Base-by-base conservation (phyloP, 2,113 vertebrate genomes). In the Lamprotornis superbus region DNA sequence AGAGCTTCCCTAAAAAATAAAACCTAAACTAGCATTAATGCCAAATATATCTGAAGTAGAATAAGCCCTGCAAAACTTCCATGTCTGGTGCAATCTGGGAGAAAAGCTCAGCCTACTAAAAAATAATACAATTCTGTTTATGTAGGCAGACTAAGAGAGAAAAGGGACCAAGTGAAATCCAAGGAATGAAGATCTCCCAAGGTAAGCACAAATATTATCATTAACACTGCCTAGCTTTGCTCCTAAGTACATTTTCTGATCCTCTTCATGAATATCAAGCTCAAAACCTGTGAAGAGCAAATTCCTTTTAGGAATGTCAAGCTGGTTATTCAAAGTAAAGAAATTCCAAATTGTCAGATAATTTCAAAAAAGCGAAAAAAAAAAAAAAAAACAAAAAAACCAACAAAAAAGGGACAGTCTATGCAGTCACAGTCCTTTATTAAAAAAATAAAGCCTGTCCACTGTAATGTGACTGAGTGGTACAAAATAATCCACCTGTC, bases 171-270 rank as follows among this genome's bases (percentile, higher is more conserved):
- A 60, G 57, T 68, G 59, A 61, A 70, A 79, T 74, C 67, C 44
- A 74, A 78, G 37, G 52, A 67, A 56, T 28, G 22, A 87, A 65
- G 31, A 63, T 56, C 8, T 77, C 33, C 59, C 75, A 35, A 20
- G 31, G 27, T 65, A 89, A 84, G 78, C 33, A 83, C 11, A 81
- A 64, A 69, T 19, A 64, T 6, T n/a, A 33, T 21, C 78, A 73
- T 31, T 35, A 92, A 59, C 33, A 21, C 14, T 57, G 82, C 39
- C 53, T 28, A 64, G n/a, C 37, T 96, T 49, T 47, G 18, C 19
- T 81, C 49, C 50, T 25, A 74, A 24, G n/a, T 15, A n/a, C 0
- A 0, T 52, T 83, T 69, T 23, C 18, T 27, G 25, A 80, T 15
- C 44, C 15, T 68, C 39, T 42, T 83, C 20, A 70, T 7, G 9